Conservation (phyloP, 2,888 invertebrate species). For the Eretmocerus hayati region DNA sequence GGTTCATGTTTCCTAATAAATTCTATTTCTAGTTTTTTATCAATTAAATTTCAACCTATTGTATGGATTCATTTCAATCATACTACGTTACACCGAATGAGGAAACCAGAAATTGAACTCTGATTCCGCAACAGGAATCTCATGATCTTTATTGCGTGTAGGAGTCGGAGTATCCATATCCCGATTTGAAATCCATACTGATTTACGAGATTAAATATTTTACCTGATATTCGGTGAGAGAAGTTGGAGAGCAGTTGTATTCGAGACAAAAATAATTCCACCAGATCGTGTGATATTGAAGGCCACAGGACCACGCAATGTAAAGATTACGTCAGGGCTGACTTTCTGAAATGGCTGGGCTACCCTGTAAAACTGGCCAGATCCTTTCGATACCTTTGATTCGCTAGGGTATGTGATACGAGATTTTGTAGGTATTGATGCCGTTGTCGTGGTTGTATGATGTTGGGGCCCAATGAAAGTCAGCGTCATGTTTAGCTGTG, state of each 20-base stretch:
- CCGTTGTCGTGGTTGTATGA: constrained; percentile 31
- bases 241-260: constrained; percentile 45
- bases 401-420: constrained; percentile 32
- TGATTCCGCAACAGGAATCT: too few relatives aligned
- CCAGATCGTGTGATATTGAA: constrained; percentile 52
- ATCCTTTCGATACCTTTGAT: constrained; percentile 29
- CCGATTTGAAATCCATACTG: background rate
- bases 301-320: constrained; percentile 36
- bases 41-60: too few relatives aligned
- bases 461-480: constrained; percentile 38
- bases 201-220: constrained; percentile 15
- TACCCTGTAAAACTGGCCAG: constrained; percentile 33
- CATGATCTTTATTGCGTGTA: too few relatives aligned
- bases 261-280: constrained; percentile 55
- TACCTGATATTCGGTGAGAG: constrained; percentile 42
- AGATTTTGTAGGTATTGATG: constrained; percentile 23
- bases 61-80: too few relatives aligned
- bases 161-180: background rate
- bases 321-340: constrained; percentile 27
- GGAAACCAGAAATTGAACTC: too few relatives aligned
- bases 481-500: constrained; percentile 37
- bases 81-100: too few relatives aligned
- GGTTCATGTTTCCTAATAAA: too few relatives aligned
- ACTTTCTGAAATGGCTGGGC: constrained; percentile 32
- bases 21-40: too few relatives aligned